Evolutionary conservation across 2,113 vertebrate genomes (phyloP), one percentile per base, ranked within the genome.

Genomic region (Eulemur macaco): DNA sequence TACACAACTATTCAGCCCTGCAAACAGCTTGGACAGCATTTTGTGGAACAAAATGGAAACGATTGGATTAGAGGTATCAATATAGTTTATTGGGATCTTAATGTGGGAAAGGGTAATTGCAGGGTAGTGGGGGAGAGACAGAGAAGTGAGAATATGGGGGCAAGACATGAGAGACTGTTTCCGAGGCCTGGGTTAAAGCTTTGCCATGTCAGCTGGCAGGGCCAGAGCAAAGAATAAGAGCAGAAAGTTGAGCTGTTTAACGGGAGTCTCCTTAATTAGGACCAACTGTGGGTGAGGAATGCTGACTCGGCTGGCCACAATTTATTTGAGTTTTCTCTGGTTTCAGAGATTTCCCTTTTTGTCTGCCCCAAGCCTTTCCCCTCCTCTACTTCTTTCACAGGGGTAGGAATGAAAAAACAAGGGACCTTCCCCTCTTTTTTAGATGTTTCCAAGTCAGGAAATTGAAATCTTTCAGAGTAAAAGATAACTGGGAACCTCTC

Each of bases 191-290:
- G 96, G 91, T 58, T 91, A 64, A 9, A 86, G 71, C 92, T 92
- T 95, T 63, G 87, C 95, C 97, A 11, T 95, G 96, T 97, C 95
- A 97, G 97, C 96, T 80, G 97, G 96, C 81, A 83, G 89, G 50
- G 91, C 94, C 31, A 15, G 93, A 58, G 94, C 82, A 15, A 0
- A 8, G 81, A 68, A 45, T 14, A 42, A 29, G 56, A 73, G 90
- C 88, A 34, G 92, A 95, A 69, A 78, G 80, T 34, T 34, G 86
- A 85, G 68, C 77, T 86, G 94, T 93, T 92, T 42, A 78, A 86
- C 34, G 25, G 81, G 82, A 91, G 97, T 78, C 88, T 89, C 94
- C 97, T 92, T 98, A 97, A 97, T 95, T 50, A 95, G 3, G 69
- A 96, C 64, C 94, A 78, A 18, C 6, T 87, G 95, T 82, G 82